phyloP scores from a whole-genome alignment of 2,797 vertebrate species.

The Prunella strophiata region DNA sequence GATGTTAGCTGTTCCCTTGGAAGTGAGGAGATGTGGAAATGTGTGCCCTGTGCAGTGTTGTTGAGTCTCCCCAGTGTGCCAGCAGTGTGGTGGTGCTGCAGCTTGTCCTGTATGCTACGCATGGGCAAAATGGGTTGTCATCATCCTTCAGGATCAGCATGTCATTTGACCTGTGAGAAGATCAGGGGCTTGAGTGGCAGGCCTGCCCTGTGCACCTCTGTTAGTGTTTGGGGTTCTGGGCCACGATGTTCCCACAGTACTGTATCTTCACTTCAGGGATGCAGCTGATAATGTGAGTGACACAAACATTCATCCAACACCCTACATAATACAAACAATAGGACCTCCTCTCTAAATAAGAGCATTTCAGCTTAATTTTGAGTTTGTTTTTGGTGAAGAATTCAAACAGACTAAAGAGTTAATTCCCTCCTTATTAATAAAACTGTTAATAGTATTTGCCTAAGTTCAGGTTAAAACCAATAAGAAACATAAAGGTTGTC shows the following conservation, averaged over 20 bases:
- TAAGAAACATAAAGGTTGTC: fast-evolving
- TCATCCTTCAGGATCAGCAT: fast-evolving
- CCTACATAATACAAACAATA: fast-evolving
- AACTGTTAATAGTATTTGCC: neutral
- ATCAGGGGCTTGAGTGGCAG: fast-evolving
- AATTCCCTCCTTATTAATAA: fast-evolving
- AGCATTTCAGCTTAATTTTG: neutral
- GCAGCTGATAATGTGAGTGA: fast-evolving
- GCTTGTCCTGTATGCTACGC: fast-evolving
- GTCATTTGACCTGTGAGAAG: neutral
- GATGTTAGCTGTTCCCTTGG: neutral
- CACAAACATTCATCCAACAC: fast-evolving
- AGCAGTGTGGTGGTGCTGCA: fast-evolving
- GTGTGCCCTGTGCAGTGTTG: fast-evolving
- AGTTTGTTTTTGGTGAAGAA: neutral
- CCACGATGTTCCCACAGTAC: fast-evolving
- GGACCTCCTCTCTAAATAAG: fast-evolving
- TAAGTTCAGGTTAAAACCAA: neutral
- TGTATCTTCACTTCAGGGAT: no score
- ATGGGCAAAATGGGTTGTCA: fast-evolving
- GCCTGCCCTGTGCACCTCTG: fast-evolving
- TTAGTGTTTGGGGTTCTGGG: fast-evolving
- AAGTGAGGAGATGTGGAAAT: neutral
- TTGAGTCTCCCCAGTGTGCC: fast-evolving
- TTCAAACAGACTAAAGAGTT: fast-evolving